Percentiles rank a stretch among this genome's conserved stretches.
phyloP scores from a whole-genome alignment of 1,140 invertebrate genomes.

The Leucophenga varia region DNA sequence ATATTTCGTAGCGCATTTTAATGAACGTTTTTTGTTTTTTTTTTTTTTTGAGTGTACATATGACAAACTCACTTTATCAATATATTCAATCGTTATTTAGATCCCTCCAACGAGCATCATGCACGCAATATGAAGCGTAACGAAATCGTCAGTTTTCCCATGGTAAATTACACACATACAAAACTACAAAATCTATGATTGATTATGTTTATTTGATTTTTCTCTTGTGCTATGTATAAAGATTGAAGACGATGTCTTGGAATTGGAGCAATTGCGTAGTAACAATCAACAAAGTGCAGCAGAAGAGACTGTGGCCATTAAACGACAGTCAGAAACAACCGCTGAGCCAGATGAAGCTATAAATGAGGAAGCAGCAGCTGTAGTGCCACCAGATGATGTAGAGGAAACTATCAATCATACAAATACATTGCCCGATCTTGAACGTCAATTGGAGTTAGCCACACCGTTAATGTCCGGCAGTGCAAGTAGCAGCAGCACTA shows the following conservation, averaged over 20 bases:
- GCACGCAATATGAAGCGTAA: too few species aligned
- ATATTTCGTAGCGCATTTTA: too few species aligned
- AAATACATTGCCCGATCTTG: slow-evolving; percentile 34
- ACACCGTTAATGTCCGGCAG: slow-evolving; percentile 38
- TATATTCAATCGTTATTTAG: too few species aligned
- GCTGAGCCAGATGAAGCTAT: slow-evolving; percentile 38
- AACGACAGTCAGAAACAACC: slow-evolving; percentile 35
- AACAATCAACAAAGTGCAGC: slow-evolving; percentile 14
- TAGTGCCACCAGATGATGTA: slow-evolving; percentile 11
- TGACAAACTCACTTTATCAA: too few species aligned
- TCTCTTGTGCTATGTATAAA: too few species aligned
- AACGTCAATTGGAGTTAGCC: slow-evolving; percentile 43
- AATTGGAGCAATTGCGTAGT: slow-evolving; percentile 42
- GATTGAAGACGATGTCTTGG: slow-evolving; percentile 47
- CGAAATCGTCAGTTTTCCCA: too few species aligned
- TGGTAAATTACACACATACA: too few species aligned
- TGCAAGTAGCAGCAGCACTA: slow-evolving; percentile 40
- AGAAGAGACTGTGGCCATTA: slow-evolving; percentile 8
- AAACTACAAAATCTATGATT: too few species aligned
- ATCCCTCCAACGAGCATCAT: too few species aligned
- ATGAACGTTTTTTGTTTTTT: too few species aligned
- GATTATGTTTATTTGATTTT: too few species aligned
- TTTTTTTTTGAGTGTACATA: too few species aligned
- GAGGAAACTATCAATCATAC: slow-evolving; percentile 17
- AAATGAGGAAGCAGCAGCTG: slow-evolving; percentile 35